phyloP scores from a whole-genome alignment of 2,797 vertebrate species.

The Brachyalestes nurse region DNA sequence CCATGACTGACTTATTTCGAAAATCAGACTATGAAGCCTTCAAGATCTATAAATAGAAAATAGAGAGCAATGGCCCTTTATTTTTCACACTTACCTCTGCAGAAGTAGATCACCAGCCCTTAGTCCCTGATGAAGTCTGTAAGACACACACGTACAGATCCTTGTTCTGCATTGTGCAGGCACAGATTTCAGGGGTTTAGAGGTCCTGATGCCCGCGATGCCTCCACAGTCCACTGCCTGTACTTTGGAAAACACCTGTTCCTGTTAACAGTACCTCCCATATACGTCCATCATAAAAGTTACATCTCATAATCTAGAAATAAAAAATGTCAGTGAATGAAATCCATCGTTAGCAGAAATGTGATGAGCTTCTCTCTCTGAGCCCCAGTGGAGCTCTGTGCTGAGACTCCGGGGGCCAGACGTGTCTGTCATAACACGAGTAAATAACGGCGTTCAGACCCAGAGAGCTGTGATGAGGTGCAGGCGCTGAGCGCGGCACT shows the following conservation, averaged over 20 bases:
- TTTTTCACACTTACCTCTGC: constrained; percentile 30
- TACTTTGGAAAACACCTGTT: neutral
- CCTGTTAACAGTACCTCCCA: neutral
- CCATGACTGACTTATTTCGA: no score
- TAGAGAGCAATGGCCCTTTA: no score
- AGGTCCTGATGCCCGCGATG: neutral
- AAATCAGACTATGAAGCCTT: no score
- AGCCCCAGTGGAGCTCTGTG: constrained; percentile 5
- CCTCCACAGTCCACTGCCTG: neutral
- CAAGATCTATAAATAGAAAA: no score
- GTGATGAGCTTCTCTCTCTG: neutral
- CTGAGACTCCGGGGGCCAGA: constrained; percentile 38
- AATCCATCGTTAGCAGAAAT: neutral
- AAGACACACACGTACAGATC: neutral
- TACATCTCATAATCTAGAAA: neutral
- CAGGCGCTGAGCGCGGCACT: constrained; percentile 25
- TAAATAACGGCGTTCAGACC: constrained; percentile 59
- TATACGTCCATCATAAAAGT: neutral
- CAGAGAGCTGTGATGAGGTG: constrained; percentile 42
- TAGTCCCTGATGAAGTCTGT: neutral
- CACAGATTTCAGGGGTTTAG: neutral
- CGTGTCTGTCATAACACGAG: constrained; percentile 54
- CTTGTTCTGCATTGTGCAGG: neutral
- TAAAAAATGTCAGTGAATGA: neutral
- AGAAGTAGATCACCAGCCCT: neutral